These are phyloP conservation scores for Drosophila serrata DNA, from an alignment of 1,140 invertebrate species.

Conservation along the genomic window DNA sequence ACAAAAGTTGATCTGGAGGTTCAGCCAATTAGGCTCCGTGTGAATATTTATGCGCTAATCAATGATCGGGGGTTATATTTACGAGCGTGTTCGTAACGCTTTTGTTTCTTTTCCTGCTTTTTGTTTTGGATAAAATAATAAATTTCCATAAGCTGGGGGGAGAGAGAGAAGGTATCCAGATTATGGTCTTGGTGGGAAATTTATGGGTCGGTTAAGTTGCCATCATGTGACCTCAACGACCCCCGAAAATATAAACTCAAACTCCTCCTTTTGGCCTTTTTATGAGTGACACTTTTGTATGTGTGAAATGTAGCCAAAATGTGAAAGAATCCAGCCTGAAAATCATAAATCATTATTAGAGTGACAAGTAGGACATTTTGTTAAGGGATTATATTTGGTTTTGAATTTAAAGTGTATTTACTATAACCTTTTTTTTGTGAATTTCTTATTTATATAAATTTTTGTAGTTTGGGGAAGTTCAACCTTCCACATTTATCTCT, in stretches of 20 bases:
- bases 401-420: too few relatives aligned
- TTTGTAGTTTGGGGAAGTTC: not conserved
- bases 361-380: constrained; percentile 18
- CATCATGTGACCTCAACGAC: constrained; percentile 23
- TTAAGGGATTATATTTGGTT: not conserved
- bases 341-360: constrained; percentile 39
- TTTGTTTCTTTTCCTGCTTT: constrained; percentile 19
- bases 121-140: constrained; percentile 33
- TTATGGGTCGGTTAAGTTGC: constrained; percentile 25
- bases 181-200: constrained; percentile 31
- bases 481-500: not conserved
- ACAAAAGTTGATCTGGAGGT: constrained; percentile 15
- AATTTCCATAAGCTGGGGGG: constrained; percentile 23
- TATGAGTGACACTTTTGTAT: constrained; percentile 37
- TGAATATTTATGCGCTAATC: constrained; percentile 76
- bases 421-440: not conserved
- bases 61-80: constrained; percentile 56
- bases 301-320: constrained; percentile 33
- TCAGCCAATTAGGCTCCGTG: constrained; percentile 47
- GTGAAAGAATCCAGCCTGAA: constrained; percentile 4
- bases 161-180: constrained; percentile 11
- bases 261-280: constrained; percentile 18
- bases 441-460: not conserved
- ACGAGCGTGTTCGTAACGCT: constrained; percentile 31
- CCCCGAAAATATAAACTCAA: constrained; percentile 8